Base-by-base conservation (phyloP, 2,113 vertebrate species). In the Channa maculata region DNA sequence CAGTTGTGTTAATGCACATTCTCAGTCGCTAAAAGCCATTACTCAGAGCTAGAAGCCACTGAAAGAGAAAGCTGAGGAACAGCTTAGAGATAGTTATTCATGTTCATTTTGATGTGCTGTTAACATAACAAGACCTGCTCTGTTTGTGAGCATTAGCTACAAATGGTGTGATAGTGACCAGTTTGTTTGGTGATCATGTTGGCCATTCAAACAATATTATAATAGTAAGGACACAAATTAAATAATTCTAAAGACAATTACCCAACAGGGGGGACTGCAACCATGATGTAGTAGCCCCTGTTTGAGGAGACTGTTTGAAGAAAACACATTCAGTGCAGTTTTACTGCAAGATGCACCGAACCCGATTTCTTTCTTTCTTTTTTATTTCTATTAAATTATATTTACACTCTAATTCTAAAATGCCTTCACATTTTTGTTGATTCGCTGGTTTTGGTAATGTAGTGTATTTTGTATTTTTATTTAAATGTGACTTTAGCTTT, bases 211-310 rank as follows among this genome's bases (percentile, higher is more conserved):
- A 64, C 6, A 54, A 38, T 43, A 13, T 24, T 24, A 24, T 24
- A 24, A 59, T 65, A 68, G 41, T 50, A 33, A 34, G 48, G 39
- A 72, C 13, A 59, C n/a, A 58, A 68, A 44, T 85, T 81, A 62
- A 85, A 79, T 79, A 55, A 79, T 80, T 83, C 68, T 76, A 46
- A 50, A 62, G 63, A 70, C 70, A 76, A 71, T 84, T 65, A 68
- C 39, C 39, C 62, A 65, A 52, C 73, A 65, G 15, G 11, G 11
- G 55, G 11, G 10, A 4, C 43, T 73, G 46, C 33, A 77, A 46
- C 71, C 68, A 69, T 34, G 33, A 79, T 59, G 37, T 83, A 54
- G 52, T 60, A 60, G 53, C 39, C 14, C 62, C 58, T 3, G 36
- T 24, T 24, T 24, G 48, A 49, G 5, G 1, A 72, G 24, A 57